Evolutionary conservation across 2,797 vertebrate species (phyloP).

Genomic region (Lindbergichthys nudifrons): DNA sequence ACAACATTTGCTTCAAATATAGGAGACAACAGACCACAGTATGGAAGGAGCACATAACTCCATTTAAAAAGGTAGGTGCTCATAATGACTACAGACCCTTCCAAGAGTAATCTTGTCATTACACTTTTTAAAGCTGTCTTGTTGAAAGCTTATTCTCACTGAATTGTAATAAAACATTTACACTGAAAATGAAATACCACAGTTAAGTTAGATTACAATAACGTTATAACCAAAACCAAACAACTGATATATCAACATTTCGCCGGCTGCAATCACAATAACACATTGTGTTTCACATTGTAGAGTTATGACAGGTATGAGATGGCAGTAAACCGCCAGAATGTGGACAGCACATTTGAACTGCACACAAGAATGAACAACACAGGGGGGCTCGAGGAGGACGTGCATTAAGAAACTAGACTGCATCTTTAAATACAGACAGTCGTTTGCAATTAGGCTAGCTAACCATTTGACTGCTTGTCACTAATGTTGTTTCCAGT

Average conservation of each 20-base stretch:
- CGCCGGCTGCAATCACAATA: no score
- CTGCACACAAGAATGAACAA: background rate
- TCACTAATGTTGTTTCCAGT: background rate
- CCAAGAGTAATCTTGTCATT: no score
- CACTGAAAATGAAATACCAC: background rate
- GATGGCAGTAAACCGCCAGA: background rate
- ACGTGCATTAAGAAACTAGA: background rate
- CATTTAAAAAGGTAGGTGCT: background rate
- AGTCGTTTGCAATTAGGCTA: background rate
- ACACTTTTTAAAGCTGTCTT: background rate
- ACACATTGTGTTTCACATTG: background rate
- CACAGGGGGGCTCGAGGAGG: background rate
- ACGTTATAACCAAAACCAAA: background rate
- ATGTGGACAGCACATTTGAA: background rate
- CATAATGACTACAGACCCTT: no score
- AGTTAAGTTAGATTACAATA: background rate
- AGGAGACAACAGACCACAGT: background rate
- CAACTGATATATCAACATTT: background rate
- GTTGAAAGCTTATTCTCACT: background rate
- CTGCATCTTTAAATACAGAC: constrained; percentile 7
- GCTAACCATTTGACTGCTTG: background rate
- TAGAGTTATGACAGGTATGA: background rate
- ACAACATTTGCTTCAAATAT: background rate
- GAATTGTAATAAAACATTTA: background rate
- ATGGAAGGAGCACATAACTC: background rate